Evolutionary conservation across 2,888 invertebrate genomes (phyloP).

Genomic region (Ophion ellenae): DNA sequence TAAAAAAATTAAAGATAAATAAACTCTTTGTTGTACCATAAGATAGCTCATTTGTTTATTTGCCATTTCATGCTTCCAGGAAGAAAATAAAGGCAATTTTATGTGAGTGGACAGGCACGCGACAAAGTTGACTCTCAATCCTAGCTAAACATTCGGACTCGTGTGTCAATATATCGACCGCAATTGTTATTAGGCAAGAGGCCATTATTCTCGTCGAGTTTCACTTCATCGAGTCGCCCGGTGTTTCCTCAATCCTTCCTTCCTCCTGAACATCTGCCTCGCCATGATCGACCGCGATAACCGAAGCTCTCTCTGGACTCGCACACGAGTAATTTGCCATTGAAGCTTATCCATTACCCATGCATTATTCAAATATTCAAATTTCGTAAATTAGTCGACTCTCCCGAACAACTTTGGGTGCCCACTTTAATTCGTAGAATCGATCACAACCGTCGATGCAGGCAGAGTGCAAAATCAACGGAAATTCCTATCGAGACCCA

Average conservation of each 20-base stretch:
- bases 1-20: not conserved
- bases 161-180: not conserved
- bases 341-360: constrained; percentile 12
- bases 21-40: not conserved
- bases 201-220: constrained; percentile 18
- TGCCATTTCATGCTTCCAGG: not conserved
- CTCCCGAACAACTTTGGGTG: constrained; percentile 15
- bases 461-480: not conserved
- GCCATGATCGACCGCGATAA: constrained; percentile 12
- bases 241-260: constrained; percentile 42
- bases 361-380: constrained; percentile 58
- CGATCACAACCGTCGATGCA: not conserved
- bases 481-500: not conserved
- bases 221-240: constrained; percentile 27
- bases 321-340: not conserved
- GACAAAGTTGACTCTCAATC: not conserved
- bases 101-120: not conserved
- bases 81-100: not conserved
- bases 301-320: constrained; percentile 21
- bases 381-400: constrained; percentile 33
- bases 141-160: not conserved
- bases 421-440: constrained; percentile 23
- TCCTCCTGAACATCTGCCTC: constrained; percentile 24
- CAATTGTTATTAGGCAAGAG: not conserved
- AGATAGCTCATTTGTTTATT: not conserved